Evolutionary conservation across 2,113 vertebrate species (phyloP), one percentile per base, ranked within the genome.

Genomic region (Chamaetylas fuelleborni): DNA sequence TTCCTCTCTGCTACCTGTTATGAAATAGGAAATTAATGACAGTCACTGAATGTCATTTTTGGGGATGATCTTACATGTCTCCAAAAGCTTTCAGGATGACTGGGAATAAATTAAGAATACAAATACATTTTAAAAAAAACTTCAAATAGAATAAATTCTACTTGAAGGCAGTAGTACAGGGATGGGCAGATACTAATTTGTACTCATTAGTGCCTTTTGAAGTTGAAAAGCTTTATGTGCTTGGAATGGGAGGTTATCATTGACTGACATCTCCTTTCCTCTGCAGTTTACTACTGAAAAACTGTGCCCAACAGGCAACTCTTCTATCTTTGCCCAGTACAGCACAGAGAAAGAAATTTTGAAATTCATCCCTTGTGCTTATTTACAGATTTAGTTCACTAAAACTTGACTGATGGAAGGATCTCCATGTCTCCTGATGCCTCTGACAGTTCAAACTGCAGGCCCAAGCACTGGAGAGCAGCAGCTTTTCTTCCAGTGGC

Each of bases 351-450:
- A 93, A 48, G 0, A 5, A 47, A 40, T 38, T 34, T 51, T 79
- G 6, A 34, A 33, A 79, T 51, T 82, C 51, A 12, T 56, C 14
- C 4, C 6, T 60, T 79, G 48, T 81, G n/a, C 24, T 67, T 79
- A 53, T 79, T 88, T 56, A n/a, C 0, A 1, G 53, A 31, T 38
- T 85, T 62, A 58, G 4, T 45, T 42, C 36, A 12, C 34, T 85
- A 71, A 85, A 85, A 60, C 26, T 61, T 56, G 36, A 45, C 22
- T 16, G 34, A 19, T 5, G 77, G 54, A 14, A 57, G 54, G 31
- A 60, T 42, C 76, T 83, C 0, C 0, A 0, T 53, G 16, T 20
- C 0, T 1, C n/a, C 42, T 76, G 57, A 15, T 48, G 48, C 17
- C 50, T 22, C 42, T 82, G 66, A 29, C 12, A 19, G 23, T 26